These are phyloP conservation scores for Mechanitis mazaeus DNA, from an alignment of 2,888 invertebrate genomes.

Conservation along the genomic window DNA sequence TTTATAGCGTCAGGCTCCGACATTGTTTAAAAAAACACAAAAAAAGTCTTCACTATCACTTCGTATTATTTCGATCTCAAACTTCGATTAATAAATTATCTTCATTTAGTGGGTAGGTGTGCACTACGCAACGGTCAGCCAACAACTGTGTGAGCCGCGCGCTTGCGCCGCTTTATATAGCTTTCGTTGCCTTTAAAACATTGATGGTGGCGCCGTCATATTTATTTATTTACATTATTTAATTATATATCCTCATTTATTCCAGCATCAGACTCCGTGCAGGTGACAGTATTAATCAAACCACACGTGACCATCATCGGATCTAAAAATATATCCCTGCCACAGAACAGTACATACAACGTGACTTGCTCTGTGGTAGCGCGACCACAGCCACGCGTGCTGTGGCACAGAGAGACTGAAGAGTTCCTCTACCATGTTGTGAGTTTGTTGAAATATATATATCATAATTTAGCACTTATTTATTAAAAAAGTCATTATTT, in stretches of 20 bases:
- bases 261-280: conserved; percentile 50
- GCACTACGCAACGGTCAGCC: too few relatives aligned
- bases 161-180: too few relatives aligned
- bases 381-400: conserved; percentile 48
- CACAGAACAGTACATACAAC: conserved; percentile 31
- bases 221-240: background rate
- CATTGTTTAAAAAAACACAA: too few relatives aligned
- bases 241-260: conserved; percentile 20
- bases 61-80: too few relatives aligned
- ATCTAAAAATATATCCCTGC: conserved; percentile 44
- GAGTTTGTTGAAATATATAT: conserved; percentile 26
- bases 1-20: too few relatives aligned
- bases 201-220: too few relatives aligned
- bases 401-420: conserved; percentile 59
- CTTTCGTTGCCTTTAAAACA: too few relatives aligned
- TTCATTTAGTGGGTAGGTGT: too few relatives aligned
- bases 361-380: conserved; percentile 47
- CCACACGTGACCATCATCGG: conserved; percentile 50
- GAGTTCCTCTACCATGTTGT: conserved; percentile 50
- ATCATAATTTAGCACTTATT: background rate
- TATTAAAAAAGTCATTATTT: background rate
- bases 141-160: too few relatives aligned
- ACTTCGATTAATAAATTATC: too few relatives aligned
- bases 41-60: too few relatives aligned
- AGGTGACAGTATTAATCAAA: conserved; percentile 44